Evolutionary conservation across 1,140 invertebrate genomes (phyloP), one percentile per base, ranked within the genome.

Genomic region (Gryon sp.): DNA sequence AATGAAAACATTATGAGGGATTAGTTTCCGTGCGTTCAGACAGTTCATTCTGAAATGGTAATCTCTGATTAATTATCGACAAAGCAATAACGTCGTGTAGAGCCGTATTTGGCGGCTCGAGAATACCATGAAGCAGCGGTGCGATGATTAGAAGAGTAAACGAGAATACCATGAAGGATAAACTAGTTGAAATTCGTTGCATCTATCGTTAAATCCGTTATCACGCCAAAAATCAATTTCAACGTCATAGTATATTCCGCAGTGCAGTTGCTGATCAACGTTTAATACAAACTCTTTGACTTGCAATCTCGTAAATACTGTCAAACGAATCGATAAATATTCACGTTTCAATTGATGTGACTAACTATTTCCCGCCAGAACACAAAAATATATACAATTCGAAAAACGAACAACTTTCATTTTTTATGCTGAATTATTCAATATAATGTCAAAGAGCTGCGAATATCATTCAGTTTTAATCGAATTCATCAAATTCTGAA

Each of bases 161-260:
- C 57, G 62, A 69, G 63, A 26, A 52, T 59, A 78, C 16, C 57
- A 59, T 59, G 55, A 62, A 43, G 53, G 46, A 53, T 81, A 80
- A 80, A 83, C 80, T 78, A 68, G 78, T 74, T 74, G 79, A 83
- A 80, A 76, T 81, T 38, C 24, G 38, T 60, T 79, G 65, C 70
- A 46, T 74, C 65, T 62, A 68, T 69, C 82, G 45, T 62, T 60
- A 55, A 75, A 70, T 77, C 20, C 62, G 50, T 45, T 45, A 66
- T 55, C 59, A 34, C 46, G 70, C 76, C 70, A 78, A 79, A 83
- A 80, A 81, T 80, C 76, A 83, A 83, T 84, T 84, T 73, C 50
- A 73, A 59, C 46, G 45, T 69, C 57, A 62, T 62, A 20, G 16
- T 43, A 72, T 46, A 43, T 48, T 48, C 18, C 12, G n/a, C 28